These are phyloP conservation scores for Betta splendens DNA, from an alignment of 2,797 vertebrate genomes.

Conservation along the genomic window DNA sequence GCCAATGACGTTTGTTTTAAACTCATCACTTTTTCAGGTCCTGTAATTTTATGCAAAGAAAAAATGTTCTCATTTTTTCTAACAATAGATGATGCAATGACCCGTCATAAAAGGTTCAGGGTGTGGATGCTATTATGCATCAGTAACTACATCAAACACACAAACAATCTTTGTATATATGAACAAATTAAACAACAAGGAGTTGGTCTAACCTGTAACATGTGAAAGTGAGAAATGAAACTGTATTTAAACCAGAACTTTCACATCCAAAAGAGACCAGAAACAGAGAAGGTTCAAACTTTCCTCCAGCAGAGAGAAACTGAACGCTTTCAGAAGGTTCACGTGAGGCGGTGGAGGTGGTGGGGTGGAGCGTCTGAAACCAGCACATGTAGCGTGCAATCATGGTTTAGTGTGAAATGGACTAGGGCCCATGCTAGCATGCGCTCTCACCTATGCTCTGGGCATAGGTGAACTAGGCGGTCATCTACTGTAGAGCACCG, in stretches of 20 bases:
- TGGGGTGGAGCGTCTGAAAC: constrained; percentile 75
- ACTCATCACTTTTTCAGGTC: no score
- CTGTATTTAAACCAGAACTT: constrained; percentile 48
- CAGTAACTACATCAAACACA: constrained; percentile 2
- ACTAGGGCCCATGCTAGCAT: no score
- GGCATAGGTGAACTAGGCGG: no score
- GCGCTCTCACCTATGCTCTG: no score
- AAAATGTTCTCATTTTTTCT: no score
- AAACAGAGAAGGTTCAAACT: constrained; percentile 52
- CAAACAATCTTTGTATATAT: not conserved
- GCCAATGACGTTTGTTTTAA: no score
- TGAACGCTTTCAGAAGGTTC: constrained; percentile 13
- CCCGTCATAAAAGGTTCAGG: not conserved
- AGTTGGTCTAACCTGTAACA: not conserved
- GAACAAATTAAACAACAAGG: constrained; percentile 11
- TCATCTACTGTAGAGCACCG: no score
- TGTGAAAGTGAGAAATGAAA: constrained; percentile 70
- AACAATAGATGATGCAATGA: not conserved
- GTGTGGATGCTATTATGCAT: not conserved
- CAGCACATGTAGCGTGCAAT: constrained; percentile 64
- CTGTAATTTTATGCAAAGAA: no score
- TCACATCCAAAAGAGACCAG: constrained; percentile 64
- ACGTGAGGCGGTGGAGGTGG: constrained; percentile 49
- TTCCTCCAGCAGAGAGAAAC: constrained; percentile 43
- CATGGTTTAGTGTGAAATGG: constrained; percentile 3